Percentiles rank a stretch among this genome's conserved stretches.
phyloP scores from a whole-genome alignment of 2,797 vertebrate species.

The Microctenopoma lineatum region DNA sequence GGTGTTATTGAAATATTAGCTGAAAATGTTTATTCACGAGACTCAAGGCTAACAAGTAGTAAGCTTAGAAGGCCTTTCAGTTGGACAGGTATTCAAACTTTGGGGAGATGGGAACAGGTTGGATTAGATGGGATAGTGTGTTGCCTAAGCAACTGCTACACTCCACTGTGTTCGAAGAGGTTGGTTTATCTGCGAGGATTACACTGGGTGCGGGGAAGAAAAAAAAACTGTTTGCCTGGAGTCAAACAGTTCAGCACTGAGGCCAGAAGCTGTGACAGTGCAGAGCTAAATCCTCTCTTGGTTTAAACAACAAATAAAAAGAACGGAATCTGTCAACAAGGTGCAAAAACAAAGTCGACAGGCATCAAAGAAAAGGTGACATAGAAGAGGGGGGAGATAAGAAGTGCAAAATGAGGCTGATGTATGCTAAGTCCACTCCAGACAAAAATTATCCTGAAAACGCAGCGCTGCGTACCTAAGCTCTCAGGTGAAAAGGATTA shows the following conservation, averaged over 20 bases:
- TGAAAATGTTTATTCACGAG: constrained; percentile 59
- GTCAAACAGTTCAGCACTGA: constrained; percentile 68
- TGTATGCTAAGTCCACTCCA: constrained; percentile 77
- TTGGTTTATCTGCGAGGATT: constrained; percentile 78
- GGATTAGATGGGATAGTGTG: constrained; percentile 78
- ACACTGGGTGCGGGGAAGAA: constrained; percentile 45
- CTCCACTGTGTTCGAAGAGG: constrained; percentile 70
- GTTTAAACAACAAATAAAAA: constrained; percentile 73
- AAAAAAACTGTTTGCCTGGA: constrained; percentile 51
- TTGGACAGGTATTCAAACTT: constrained; percentile 72
- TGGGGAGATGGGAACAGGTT: constrained; percentile 71
- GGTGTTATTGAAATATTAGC: constrained; percentile 50
- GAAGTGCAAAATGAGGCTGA: constrained; percentile 68
- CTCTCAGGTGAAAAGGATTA: constrained; percentile 71
- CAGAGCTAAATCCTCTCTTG: constrained; percentile 65
- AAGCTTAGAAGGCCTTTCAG: constrained; percentile 62
- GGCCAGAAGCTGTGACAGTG: constrained; percentile 69
- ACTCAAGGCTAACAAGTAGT: constrained; percentile 62
- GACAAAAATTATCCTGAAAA: constrained; percentile 67
- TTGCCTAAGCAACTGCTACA: constrained; percentile 79
- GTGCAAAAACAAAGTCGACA: constrained; percentile 61
- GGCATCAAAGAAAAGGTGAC: constrained; percentile 67
- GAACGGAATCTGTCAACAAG: constrained; percentile 65
- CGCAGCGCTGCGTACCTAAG: constrained; percentile 51
- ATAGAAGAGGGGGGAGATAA: constrained; percentile 59